Base-by-base conservation (phyloP, 1,140 invertebrate species). In the Trichoplusia ni region DNA sequence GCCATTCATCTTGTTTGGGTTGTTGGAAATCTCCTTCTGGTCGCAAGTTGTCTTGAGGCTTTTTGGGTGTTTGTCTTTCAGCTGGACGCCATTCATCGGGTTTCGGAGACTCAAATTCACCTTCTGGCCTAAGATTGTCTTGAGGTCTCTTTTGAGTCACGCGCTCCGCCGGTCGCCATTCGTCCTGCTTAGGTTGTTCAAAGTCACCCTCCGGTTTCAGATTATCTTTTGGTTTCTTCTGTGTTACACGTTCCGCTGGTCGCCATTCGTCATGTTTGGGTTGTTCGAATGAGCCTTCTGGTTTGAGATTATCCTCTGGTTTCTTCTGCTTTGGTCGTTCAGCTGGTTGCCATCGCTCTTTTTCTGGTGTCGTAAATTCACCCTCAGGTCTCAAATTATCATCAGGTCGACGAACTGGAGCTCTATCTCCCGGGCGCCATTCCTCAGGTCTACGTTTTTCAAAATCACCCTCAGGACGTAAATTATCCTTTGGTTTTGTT, bases 191-290 rank as follows among this genome's bases (percentile, higher is more conserved):
- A n/a, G 86, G 75, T 67, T 78, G 61, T 67, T 92, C 92, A 75
- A 94, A 95, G 77, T 94, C 93, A 14, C 94, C 94, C 77, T 95
- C 94, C 18, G 94, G 92, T 72, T 82, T 91, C 1, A 94, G 71
- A 69, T 94, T 94, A 65, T 93, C 92, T 9, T 79, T 64, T 2
- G 91, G 92, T 71, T 86, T 92, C 18, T 81, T 86, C 91, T 91
- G 63, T 83, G 79, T 8, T 86, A 92, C 82, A 92, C 93, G 33
- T 92, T 90, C 14, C 83, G 91, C 27, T 93, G 80, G 81, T 92
- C 93, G 75, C 94, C 93, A 46, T 84, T 79, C 61, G 86, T 87
- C 62, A 90, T 92, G 61, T 92, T 86, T 91, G 0, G 86, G 85
- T 47, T 90, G 89, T 33, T 91, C 85, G 65, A 92, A 92, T 18